These are phyloP conservation scores for Dynastes maya DNA, from an alignment of 2,888 invertebrate species.

Conservation along the genomic window DNA sequence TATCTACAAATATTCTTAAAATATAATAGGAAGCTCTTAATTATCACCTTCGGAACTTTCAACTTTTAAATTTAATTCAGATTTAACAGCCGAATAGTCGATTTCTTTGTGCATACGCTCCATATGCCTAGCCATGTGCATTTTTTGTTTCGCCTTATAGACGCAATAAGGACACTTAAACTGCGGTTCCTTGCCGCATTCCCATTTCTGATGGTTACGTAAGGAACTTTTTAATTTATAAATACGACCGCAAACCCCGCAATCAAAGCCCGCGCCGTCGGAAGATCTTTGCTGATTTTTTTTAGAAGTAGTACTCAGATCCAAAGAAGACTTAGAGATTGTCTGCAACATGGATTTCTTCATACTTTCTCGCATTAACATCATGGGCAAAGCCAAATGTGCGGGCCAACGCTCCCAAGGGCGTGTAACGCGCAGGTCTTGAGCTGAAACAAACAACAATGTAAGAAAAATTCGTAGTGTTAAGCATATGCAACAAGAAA, in stretches of 20 bases:
- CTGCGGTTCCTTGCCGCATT: constrained; percentile 89
- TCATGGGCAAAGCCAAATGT: constrained; percentile 81
- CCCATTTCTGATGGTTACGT: constrained; percentile 89
- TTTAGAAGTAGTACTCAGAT: constrained; percentile 59
- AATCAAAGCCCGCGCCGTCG: constrained; percentile 77
- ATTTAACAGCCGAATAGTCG: constrained; percentile 66
- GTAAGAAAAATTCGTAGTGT: constrained; percentile 59
- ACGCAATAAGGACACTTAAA: constrained; percentile 88
- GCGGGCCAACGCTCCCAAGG: constrained; percentile 84
- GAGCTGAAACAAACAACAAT: constrained; percentile 71
- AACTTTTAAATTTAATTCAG: constrained; percentile 62
- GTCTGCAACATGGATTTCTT: constrained; percentile 68
- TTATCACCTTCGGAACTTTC: constrained; percentile 60
- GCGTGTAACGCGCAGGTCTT: constrained; percentile 81
- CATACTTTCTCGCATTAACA: constrained; percentile 74
- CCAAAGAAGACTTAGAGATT: constrained; percentile 55
- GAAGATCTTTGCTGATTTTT: constrained; percentile 50
- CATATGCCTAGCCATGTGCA: constrained; percentile 88
- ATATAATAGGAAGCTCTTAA: constrained; percentile 51
- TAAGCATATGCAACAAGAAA: background rate
- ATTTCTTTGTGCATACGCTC: constrained; percentile 83
- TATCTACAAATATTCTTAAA: constrained; percentile 48
- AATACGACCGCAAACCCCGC: constrained; percentile 87
- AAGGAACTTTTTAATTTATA: constrained; percentile 91
- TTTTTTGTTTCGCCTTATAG: constrained; percentile 88